Evolutionary conservation across 2,113 vertebrate genomes (phyloP).

Genomic region (Chionomys nivalis): DNA sequence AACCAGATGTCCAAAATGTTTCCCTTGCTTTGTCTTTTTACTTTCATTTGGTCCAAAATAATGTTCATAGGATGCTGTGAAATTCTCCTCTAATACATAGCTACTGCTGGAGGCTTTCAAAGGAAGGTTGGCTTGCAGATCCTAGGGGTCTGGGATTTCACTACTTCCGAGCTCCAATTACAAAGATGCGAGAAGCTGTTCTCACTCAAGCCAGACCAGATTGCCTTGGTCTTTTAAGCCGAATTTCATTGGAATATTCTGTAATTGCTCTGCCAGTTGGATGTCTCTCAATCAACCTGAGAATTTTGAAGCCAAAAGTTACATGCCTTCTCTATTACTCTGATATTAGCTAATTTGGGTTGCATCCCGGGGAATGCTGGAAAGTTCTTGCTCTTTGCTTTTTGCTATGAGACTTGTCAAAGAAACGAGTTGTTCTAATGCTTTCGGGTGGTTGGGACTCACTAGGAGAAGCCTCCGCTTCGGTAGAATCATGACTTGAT

Average conservation of each 20-base stretch:
- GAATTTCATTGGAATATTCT: constrained; percentile 9
- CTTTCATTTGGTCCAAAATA: not conserved
- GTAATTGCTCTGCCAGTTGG: not conserved
- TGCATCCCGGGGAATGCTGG: not conserved
- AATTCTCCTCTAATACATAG: not conserved
- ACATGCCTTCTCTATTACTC: not conserved
- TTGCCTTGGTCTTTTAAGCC: constrained; percentile 8
- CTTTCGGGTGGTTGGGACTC: not conserved
- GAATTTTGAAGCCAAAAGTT: constrained; percentile 15
- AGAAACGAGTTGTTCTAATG: not conserved
- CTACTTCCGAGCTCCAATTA: not conserved
- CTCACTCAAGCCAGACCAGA: not conserved
- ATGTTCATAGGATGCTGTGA: not conserved
- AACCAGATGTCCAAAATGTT: not conserved
- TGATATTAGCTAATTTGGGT: not conserved
- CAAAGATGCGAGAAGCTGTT: not conserved
- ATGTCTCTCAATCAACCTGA: not conserved
- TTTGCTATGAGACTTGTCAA: not conserved
- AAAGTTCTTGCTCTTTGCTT: not conserved
- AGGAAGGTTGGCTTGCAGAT: not conserved
- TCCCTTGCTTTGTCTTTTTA: not conserved
- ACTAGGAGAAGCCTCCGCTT: not conserved
- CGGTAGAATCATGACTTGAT: not conserved
- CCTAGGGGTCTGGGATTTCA: not conserved
- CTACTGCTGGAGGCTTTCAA: not conserved